A percentile compares a stretch with the other conserved stretches of the same genome.
These are phyloP conservation scores for Notoglanidium macrostoma DNA, from an alignment of 2,797 vertebrate species.

Conservation along the genomic window DNA sequence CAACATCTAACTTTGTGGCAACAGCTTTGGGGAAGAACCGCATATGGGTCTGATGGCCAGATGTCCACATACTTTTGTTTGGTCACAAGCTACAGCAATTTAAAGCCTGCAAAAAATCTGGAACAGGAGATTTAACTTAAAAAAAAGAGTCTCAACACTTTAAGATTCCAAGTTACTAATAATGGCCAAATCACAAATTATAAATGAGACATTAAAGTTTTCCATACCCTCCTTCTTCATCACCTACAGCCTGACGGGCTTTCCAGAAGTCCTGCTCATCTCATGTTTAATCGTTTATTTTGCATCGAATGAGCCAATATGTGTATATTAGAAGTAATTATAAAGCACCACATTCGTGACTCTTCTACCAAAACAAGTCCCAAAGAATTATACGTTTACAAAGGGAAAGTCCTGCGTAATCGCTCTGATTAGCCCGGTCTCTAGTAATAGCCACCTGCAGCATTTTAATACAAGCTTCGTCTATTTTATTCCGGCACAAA, in stretches of 20 bases:
- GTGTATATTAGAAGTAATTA: neutral
- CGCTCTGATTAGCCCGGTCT: too few relatives aligned
- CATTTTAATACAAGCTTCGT: neutral
- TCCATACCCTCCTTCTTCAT: neutral
- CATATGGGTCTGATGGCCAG: neutral
- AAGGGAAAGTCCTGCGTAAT: too few relatives aligned
- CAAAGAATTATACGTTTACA: neutral
- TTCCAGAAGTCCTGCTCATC: neutral
- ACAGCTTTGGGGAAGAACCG: neutral
- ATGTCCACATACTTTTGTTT: neutral
- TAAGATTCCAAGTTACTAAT: too few relatives aligned
- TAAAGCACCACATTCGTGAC: neutral
- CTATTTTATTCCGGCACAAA: neutral
- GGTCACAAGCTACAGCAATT: too few relatives aligned
- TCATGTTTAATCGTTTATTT: neutral
- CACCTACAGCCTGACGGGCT: neutral
- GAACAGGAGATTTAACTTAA: too few relatives aligned
- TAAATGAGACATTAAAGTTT: too few relatives aligned
- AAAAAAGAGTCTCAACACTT: too few relatives aligned
- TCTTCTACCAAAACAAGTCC: too few relatives aligned
- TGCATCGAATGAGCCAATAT: neutral
- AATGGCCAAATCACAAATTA: too few relatives aligned
- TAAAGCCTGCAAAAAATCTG: too few relatives aligned
- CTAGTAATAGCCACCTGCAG: neutral
- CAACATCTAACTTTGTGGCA: neutral